Base-by-base conservation (phyloP, 1,140 invertebrate genomes). In the Papilio dardanus region DNA sequence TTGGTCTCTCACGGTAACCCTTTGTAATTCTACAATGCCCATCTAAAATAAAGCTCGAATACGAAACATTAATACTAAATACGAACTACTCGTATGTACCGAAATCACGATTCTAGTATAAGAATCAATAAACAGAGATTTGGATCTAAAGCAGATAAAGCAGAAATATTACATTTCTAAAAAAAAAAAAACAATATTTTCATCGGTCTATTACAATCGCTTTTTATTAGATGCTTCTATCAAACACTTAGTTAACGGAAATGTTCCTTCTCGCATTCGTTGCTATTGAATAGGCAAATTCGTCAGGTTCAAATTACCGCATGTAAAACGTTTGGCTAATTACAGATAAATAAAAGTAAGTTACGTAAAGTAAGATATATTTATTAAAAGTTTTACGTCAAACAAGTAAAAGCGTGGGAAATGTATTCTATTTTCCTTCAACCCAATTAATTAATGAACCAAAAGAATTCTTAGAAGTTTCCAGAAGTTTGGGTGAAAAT, bases 1-100 rank as follows among this genome's bases (percentile, higher is more conserved):
- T 62, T 62, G 54, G 54, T 28, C 24, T 62, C 21, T 62, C 54
- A 8, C 54, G 54, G 21, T 62, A 62, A 62, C 54, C 54, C 54
- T 62, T 62, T 62, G 24, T 62, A 28, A 30, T 62, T 14, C 54
- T 4, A 62, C 54, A 62, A 62, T 62, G 12, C 54, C 54, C 24
- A 62, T 62, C 54, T 62, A 28, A 62, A 16, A 62, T 62, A 58
- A 0, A 24, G 54, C 21, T 62, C 12, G 21, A 54, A 28, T 28
- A 58, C 10, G 54, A 12, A 28, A 50, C 8, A 58, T 12, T 28
- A 2, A 28, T 28, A 28, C 14, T 4, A 3, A 58, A 30, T 12
- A 58, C 21, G 2, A 28, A 28, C 10, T 24, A n/a, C n/a, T n/a
- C n/a, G n/a, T n/a, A n/a, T 10, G 12, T 58, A 58, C 24, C 8